phyloP scores from a whole-genome alignment of 2,888 invertebrate genomes.

The Epiperipatus broadwayi region DNA sequence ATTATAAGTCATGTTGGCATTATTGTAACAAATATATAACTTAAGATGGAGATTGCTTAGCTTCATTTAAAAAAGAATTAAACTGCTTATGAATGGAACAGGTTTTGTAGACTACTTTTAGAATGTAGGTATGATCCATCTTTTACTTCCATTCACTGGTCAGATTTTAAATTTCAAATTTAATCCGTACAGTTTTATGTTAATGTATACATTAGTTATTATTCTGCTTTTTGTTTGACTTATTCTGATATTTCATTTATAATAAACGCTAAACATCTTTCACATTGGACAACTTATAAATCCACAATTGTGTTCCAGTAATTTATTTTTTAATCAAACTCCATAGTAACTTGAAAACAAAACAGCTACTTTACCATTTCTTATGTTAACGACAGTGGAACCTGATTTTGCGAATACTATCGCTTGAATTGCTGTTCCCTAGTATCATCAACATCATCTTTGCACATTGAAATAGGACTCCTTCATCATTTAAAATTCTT shows the following conservation, averaged over 20 bases:
- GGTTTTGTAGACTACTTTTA: slow-evolving; percentile 56
- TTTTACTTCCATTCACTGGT: slow-evolving; percentile 51
- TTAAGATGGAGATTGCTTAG: slow-evolving; percentile 42
- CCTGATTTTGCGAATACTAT: too few species aligned
- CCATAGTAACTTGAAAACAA: slow-evolving; percentile 53
- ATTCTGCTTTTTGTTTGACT: not conserved
- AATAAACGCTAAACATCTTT: slow-evolving; percentile 46
- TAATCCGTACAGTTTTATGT: slow-evolving; percentile 51
- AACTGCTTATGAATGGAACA: slow-evolving; percentile 42
- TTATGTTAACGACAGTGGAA: slow-evolving; percentile 11
- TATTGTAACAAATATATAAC: too few species aligned
- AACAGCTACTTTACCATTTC: slow-evolving; percentile 29
- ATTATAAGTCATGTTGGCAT: too few species aligned
- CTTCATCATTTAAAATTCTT: too few species aligned
- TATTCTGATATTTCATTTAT: slow-evolving; percentile 47
- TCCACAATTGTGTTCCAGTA: slow-evolving; percentile 57
- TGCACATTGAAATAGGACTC: too few species aligned
- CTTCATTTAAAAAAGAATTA: slow-evolving; percentile 36
- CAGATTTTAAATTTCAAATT: slow-evolving; percentile 54
- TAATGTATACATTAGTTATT: not conserved
- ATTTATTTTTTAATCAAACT: slow-evolving; percentile 52
- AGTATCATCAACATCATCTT: too few species aligned
- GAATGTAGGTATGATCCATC: slow-evolving; percentile 43
- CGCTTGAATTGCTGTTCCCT: too few species aligned
- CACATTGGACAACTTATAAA: slow-evolving; percentile 43